These are phyloP conservation scores for Ammodytes marinus DNA, from an alignment of 2,113 vertebrate species.

Conservation along the genomic window DNA sequence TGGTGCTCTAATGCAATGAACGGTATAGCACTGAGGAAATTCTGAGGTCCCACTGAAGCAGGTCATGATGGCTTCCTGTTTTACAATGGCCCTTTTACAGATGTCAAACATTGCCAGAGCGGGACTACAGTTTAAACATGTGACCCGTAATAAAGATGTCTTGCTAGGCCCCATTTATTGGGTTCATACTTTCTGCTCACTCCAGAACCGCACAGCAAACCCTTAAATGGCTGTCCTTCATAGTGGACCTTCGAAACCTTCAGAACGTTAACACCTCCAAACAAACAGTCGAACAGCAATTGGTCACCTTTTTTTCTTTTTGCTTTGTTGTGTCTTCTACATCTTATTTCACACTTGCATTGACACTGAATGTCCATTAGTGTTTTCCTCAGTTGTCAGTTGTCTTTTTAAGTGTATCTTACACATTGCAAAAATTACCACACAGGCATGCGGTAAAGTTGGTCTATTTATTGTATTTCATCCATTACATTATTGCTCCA, in stretches of 20 bases:
- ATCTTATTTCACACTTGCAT: not conserved
- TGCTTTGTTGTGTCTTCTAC: not conserved
- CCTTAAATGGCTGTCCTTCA: not conserved
- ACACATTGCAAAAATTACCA: too few relatives aligned
- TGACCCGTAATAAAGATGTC: not conserved
- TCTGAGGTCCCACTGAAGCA: not conserved
- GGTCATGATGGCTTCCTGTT: constrained; percentile 1
- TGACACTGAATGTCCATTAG: not conserved
- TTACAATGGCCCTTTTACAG: not conserved
- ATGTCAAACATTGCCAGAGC: not conserved
- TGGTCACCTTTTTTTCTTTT: not conserved
- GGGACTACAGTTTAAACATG: not conserved
- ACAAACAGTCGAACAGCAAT: too few relatives aligned
- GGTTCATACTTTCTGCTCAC: not conserved
- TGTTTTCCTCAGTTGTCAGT: not conserved
- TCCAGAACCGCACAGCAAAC: not conserved
- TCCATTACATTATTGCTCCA: not conserved
- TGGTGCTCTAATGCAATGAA: not conserved
- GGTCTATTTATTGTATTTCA: not conserved
- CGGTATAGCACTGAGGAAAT: not conserved
- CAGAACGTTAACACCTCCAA: not conserved
- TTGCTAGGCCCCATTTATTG: not conserved
- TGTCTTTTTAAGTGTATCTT: not conserved
- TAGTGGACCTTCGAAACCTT: not conserved
- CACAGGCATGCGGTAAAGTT: not conserved